Base-by-base conservation (phyloP, 2,888 invertebrate genomes). In the Cheilosia pagana region DNA sequence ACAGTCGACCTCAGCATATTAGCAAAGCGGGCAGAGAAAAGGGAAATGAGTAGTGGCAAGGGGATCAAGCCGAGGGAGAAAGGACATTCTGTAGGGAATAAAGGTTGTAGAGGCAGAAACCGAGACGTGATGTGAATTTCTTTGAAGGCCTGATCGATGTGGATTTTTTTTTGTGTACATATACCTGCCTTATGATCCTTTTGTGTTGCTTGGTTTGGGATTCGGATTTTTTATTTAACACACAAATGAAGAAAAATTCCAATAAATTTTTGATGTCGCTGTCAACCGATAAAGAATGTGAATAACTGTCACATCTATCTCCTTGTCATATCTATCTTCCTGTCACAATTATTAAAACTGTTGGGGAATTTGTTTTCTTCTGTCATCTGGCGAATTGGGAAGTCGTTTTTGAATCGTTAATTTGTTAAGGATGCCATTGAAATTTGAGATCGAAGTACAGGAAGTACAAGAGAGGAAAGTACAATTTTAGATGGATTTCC, bases 41-140 rank as follows among this genome's bases (percentile, higher is more conserved):
- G 67, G 52, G 67, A 43, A 35, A 76, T 60, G 67, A 52, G 31
- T 35, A 31, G 2, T 39, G 31, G 21, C 5, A 21, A 43, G 16
- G 31, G 10, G 5, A n/a, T 14, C 10, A n/a, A 25, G 31, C 19
- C 23, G 45, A 14, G 25, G 35, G 48, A 23, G 35, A 62, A 70
- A 77, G 68, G 67, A 60, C 77, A 60, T 60, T 52, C 59, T 35
- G 10, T 41, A 28, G 75, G 75, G 67, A 75, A 65, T 52, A 50
- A 23, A 41, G 63, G 19, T 45, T 43, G 57, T 35, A 57, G 39
- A n/a, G 53, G 60, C 21, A 72, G 48, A 39, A 48, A 63, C 35
- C 23, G 74, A 63, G 62, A 83, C 83, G 79, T 83, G 83, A 83
- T 79, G 74, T 70, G 83, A 79, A 83, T 83, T 74, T 60, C 41